Evolutionary conservation across 1,140 invertebrate species (phyloP).

Genomic region (Drosophila grimshawi): DNA sequence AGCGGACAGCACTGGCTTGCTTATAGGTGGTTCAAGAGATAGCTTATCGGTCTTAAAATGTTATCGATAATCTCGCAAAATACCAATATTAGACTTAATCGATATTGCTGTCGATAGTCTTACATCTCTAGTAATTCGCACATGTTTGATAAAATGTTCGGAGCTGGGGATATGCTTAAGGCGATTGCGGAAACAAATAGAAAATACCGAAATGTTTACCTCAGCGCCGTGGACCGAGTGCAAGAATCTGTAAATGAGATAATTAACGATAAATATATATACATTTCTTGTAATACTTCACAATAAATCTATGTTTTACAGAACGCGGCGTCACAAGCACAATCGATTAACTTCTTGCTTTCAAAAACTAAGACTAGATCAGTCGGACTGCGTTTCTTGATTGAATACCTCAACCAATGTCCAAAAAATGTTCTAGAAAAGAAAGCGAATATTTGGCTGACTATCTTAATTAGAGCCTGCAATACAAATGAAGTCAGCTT

Average conservation of each 20-base stretch:
- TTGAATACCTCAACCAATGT: constrained; percentile 44
- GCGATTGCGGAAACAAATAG: constrained; percentile 10
- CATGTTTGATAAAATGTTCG: constrained; percentile 37
- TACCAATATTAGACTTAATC: too few relatives aligned
- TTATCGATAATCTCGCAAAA: too few relatives aligned
- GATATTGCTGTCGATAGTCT: neutral
- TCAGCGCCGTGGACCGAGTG: constrained; percentile 8
- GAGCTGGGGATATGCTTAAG: constrained; percentile 11
- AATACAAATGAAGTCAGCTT: constrained; percentile 33
- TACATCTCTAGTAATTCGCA: constrained; percentile 8
- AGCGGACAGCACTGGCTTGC: too few relatives aligned
- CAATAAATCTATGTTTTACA: neutral
- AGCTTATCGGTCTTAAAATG: too few relatives aligned
- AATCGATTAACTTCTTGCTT: constrained; percentile 18
- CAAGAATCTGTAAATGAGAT: constrained; percentile 16
- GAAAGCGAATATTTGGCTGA: constrained; percentile 37
- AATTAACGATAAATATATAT: too few relatives aligned
- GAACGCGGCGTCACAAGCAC: constrained; percentile 21
- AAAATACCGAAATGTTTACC: constrained; percentile 10
- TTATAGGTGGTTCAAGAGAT: too few relatives aligned
- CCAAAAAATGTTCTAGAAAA: constrained; percentile 10
- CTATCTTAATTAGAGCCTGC: constrained; percentile 37
- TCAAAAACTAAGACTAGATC: constrained; percentile 29
- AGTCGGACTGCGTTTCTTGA: constrained; percentile 47
- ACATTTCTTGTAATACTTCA: neutral